Evolutionary conservation across 2,113 vertebrate genomes (phyloP).

Genomic region (Eupsittula cactorum): DNA sequence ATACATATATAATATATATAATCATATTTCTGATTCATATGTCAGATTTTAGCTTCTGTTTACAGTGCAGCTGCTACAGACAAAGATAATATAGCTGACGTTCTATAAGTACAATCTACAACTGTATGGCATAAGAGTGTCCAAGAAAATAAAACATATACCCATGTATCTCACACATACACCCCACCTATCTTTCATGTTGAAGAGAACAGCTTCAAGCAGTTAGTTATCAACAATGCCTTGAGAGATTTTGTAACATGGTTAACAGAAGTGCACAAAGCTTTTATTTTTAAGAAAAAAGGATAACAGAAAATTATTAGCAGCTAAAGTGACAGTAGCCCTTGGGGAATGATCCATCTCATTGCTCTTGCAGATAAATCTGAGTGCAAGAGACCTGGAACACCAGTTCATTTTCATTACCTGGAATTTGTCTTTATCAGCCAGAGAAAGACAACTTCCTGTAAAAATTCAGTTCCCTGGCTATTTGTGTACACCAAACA

Average conservation of each 20-base stretch:
- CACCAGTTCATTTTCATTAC: slow-evolving; percentile 52
- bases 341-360: slow-evolving; percentile 49
- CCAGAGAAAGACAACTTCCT: slow-evolving; percentile 45
- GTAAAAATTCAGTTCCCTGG: slow-evolving; percentile 49
- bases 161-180: not conserved
- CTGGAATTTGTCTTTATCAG: slow-evolving; percentile 61
- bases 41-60: not conserved
- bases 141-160: not conserved
- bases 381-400: slow-evolving; percentile 2
- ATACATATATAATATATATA: not conserved
- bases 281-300: slow-evolving; percentile 56
- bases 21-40: not conserved
- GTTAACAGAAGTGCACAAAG: slow-evolving; percentile 37
- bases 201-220: slow-evolving; percentile 10
- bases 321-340: slow-evolving; percentile 59
- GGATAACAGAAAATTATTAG: slow-evolving; percentile 69
- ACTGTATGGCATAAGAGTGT: not conserved
- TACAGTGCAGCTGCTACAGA: not conserved
- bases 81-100: not conserved
- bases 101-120: not conserved
- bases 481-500: not conserved
- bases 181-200: not conserved
- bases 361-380: slow-evolving; percentile 45
- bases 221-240: slow-evolving; percentile 10
- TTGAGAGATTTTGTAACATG: slow-evolving; percentile 40